Conservation (phyloP, 2,888 invertebrate species). For the Sturmia bella region DNA sequence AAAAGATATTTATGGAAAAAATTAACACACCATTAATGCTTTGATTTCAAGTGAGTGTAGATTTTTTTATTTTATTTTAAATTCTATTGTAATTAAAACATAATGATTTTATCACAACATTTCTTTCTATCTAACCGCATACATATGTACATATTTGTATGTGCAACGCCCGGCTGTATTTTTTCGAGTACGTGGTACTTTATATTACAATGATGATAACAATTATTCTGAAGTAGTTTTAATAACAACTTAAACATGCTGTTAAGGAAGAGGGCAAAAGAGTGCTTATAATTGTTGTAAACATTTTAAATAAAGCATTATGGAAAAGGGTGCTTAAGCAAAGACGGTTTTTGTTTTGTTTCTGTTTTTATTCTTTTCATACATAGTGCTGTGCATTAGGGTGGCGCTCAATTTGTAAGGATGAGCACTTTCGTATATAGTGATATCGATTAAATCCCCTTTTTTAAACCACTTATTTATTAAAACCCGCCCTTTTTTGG, state of each 20-base stretch:
- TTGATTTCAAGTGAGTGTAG: conserved; percentile 16
- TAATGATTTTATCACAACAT: conserved; percentile 46
- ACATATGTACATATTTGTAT: too few relatives aligned
- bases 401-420: too few relatives aligned
- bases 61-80: conserved; percentile 26
- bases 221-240: conserved; percentile 58
- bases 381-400: background rate
- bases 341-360: background rate
- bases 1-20: background rate
- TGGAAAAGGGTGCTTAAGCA: conserved; percentile 28
- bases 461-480: too few relatives aligned
- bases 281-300: conserved; percentile 49
- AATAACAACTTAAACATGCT: conserved; percentile 49
- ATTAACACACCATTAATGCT: conserved; percentile 45
- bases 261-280: conserved; percentile 35
- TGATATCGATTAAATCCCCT: too few relatives aligned
- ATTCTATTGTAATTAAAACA: conserved; percentile 48
- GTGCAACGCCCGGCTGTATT: conserved; percentile 8
- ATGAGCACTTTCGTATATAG: too few relatives aligned
- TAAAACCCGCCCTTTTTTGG: too few relatives aligned
- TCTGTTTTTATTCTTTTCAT: background rate
- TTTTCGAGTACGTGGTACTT: conserved; percentile 33
- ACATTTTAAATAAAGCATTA: conserved; percentile 29
- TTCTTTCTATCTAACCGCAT: conserved; percentile 42
- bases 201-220: conserved; percentile 37